Percentiles rank a stretch among this genome's conserved stretches.
Conservation (phyloP, 2,888 invertebrate species). For the Torymus aiolomorphi region DNA sequence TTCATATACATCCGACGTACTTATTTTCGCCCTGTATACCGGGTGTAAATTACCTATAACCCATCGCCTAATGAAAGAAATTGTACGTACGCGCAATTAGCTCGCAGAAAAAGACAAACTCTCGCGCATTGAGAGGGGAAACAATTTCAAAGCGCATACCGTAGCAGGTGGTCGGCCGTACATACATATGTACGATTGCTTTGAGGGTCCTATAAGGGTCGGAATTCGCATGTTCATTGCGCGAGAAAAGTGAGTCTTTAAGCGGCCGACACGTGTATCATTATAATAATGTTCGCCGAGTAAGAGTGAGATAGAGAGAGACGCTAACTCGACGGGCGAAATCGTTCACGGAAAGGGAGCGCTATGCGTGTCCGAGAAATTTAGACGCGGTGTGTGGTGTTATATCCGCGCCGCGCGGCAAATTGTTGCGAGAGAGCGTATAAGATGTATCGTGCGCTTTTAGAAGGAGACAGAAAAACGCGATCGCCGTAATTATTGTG, state of each 20-base stretch:
- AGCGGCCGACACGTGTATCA: not conserved
- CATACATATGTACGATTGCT: not conserved
- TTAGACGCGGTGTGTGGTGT: constrained; percentile 2
- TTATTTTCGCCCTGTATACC: too few relatives aligned
- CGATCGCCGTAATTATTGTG: too few relatives aligned
- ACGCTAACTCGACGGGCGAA: constrained; percentile 15
- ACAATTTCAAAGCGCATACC: constrained; percentile 5
- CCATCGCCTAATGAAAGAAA: constrained; percentile 24
- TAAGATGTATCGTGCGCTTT: too few relatives aligned
- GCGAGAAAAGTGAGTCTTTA: too few relatives aligned
- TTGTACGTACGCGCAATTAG: constrained; percentile 2
- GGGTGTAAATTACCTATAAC: not conserved
- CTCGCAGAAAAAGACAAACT: not conserved
- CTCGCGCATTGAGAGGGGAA: not conserved
- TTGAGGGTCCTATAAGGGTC: not conserved
- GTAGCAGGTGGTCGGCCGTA: constrained; percentile 13
- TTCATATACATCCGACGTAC: too few relatives aligned
- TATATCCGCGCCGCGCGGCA: not conserved
- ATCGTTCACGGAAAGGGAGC: constrained; percentile 1
- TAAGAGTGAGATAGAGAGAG: not conserved
- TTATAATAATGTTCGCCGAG: constrained; percentile 33
- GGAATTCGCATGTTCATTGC: not conserved
- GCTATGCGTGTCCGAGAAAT: not conserved
- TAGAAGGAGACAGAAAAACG: too few relatives aligned
- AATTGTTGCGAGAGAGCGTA: too few relatives aligned